Conservation (phyloP, 2,888 invertebrate species). For the Cheilosia variabilis region DNA sequence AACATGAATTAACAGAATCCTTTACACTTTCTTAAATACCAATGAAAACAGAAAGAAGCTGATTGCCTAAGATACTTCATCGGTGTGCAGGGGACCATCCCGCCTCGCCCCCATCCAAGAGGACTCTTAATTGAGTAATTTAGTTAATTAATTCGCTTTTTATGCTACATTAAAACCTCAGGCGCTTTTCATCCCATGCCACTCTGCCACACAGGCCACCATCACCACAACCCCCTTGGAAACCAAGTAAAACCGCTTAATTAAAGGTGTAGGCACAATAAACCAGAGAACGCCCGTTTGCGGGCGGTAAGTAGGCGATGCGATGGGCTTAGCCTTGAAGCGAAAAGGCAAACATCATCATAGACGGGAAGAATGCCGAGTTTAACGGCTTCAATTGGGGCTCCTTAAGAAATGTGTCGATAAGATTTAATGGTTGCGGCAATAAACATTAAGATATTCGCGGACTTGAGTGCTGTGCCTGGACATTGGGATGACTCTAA, state of each 20-base stretch:
- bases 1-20: constrained; percentile 66
- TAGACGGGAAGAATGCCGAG: constrained; percentile 56
- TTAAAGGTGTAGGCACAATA: constrained; percentile 73
- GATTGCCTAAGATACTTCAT: constrained; percentile 46
- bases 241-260: constrained; percentile 68
- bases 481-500: constrained; percentile 20
- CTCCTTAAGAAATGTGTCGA: constrained; percentile 73
- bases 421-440: constrained; percentile 70
- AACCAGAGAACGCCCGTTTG: constrained; percentile 58
- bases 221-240: constrained; percentile 18
- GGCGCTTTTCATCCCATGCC: constrained; percentile 60
- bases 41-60: constrained; percentile 38
- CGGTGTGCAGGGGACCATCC: not conserved
- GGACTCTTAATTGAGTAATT: constrained; percentile 75
- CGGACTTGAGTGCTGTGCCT: not conserved
- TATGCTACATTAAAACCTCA: constrained; percentile 74
- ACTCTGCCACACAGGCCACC: not conserved
- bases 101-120: not conserved
- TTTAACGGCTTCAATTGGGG: constrained; percentile 71
- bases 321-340: constrained; percentile 47
- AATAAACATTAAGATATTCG: constrained; percentile 71
- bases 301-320: not conserved
- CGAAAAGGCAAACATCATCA: constrained; percentile 72
- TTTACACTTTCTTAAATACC: constrained; percentile 66
- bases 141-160: constrained; percentile 76